Evolutionary conservation across 2,888 invertebrate species (phyloP).

Genomic region (Ophioninae sp.): DNA sequence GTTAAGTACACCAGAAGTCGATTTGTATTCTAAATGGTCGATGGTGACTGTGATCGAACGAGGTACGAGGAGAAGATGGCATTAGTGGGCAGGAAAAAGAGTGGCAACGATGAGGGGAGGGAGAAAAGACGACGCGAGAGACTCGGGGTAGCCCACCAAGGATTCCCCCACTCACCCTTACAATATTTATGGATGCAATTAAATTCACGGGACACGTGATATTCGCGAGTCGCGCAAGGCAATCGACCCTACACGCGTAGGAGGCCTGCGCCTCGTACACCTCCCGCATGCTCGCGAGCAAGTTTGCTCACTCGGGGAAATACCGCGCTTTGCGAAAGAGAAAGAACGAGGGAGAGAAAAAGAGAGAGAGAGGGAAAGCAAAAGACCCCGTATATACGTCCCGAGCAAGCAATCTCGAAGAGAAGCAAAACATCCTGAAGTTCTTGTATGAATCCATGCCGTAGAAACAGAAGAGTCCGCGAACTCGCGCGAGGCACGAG

Average conservation of each 20-base stretch:
- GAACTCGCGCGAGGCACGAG: background rate
- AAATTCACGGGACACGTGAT: slow-evolving; percentile 72
- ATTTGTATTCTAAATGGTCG: slow-evolving; percentile 47
- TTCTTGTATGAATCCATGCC: slow-evolving; percentile 35
- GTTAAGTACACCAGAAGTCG: slow-evolving; percentile 36
- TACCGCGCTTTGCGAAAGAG: slow-evolving; percentile 20
- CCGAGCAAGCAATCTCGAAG: slow-evolving; percentile 25
- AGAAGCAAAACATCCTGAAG: slow-evolving; percentile 26
- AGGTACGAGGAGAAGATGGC: slow-evolving; percentile 18
- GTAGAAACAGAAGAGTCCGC: slow-evolving; percentile 30
- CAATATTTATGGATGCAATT: slow-evolving; percentile 78
- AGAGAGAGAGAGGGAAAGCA: too few relatives aligned
- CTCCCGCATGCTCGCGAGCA: slow-evolving; percentile 27
- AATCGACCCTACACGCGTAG: slow-evolving; percentile 64
- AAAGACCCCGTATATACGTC: background rate
- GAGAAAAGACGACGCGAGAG: slow-evolving; percentile 13
- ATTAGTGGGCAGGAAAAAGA: slow-evolving; percentile 46
- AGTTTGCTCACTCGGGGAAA: slow-evolving; percentile 28
- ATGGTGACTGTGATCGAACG: slow-evolving; percentile 40
- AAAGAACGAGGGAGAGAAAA: too few relatives aligned
- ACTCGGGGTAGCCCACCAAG: slow-evolving; percentile 39
- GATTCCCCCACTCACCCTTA: slow-evolving; percentile 5
- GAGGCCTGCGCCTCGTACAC: slow-evolving; percentile 50
- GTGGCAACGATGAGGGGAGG: slow-evolving; percentile 9
- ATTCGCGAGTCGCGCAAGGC: slow-evolving; percentile 59